phyloP scores from a whole-genome alignment of 2,797 vertebrate species.

The Miichthys miiuy region DNA sequence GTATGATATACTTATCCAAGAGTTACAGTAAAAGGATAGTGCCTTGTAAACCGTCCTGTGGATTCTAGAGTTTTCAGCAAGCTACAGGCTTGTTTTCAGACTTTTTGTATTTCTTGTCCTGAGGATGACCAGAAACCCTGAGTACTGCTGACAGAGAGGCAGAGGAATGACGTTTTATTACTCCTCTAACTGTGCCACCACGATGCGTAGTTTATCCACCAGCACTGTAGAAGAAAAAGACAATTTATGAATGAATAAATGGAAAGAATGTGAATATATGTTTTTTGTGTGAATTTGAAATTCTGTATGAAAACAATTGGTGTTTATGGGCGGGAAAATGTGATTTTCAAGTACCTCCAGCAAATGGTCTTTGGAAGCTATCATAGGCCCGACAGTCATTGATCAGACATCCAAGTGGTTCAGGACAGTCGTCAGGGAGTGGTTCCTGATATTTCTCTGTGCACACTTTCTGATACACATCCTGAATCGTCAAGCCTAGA shows the following conservation, averaged over 20 bases:
- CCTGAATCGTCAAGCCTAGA: slow-evolving; percentile 68
- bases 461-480: slow-evolving; percentile 81
- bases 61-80: background rate
- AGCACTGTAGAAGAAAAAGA: slow-evolving; percentile 69
- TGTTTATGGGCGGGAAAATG: background rate
- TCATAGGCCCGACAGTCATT: slow-evolving; percentile 81
- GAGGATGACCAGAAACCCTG: background rate
- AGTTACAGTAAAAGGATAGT: background rate
- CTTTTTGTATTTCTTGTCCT: background rate
- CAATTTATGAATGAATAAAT: background rate
- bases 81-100: too few species aligned
- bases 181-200: slow-evolving; percentile 69
- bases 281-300: background rate
- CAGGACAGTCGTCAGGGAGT: slow-evolving; percentile 84
- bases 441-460: slow-evolving; percentile 69
- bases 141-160: background rate
- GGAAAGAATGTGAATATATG: background rate
- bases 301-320: background rate
- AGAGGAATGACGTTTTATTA: slow-evolving; percentile 20
- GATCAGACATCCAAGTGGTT: slow-evolving; percentile 78
- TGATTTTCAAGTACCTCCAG: slow-evolving; percentile 80
- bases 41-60: background rate
- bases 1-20: background rate
- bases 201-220: slow-evolving; percentile 76
- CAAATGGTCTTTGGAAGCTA: slow-evolving; percentile 83